phyloP scores from a whole-genome alignment of 1,140 invertebrate species.

The Cotesia glomerata region DNA sequence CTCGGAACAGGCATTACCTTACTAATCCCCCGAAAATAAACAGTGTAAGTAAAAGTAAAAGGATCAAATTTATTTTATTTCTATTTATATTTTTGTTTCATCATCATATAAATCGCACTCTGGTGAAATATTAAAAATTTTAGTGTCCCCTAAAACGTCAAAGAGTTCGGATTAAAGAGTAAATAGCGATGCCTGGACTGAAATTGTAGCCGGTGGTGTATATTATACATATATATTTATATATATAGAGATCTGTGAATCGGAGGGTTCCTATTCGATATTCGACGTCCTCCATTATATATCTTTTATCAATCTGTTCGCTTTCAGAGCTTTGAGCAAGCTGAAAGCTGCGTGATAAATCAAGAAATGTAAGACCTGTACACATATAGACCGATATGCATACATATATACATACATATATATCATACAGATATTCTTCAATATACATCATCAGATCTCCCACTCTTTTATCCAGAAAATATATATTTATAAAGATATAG shows the following conservation, averaged over 20 bases:
- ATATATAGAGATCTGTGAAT: conserved; percentile 49
- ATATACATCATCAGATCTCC: neutral
- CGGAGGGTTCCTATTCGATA: conserved; percentile 47
- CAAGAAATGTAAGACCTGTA: conserved; percentile 63
- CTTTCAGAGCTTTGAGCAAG: conserved; percentile 54
- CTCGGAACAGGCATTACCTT: too few species aligned
- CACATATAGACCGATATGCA: conserved; percentile 19
- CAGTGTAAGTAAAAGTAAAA: too few species aligned
- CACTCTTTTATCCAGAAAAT: neutral
- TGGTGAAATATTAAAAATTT: too few species aligned
- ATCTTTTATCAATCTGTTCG: conserved; percentile 64
- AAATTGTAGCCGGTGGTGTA: too few species aligned
- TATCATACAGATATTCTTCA: neutral
- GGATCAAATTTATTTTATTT: too few species aligned
- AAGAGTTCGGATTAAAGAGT: too few species aligned
- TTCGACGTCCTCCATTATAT: conserved; percentile 63
- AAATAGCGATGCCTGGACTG: too few species aligned
- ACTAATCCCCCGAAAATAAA: too few species aligned
- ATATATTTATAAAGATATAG: neutral
- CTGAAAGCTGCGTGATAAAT: conserved; percentile 65
- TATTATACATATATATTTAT: neutral
- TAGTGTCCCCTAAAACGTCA: too few species aligned
- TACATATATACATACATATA: conserved; percentile 14
- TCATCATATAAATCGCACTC: too few species aligned
- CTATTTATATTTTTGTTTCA: too few species aligned